Evolutionary conservation across 2,113 vertebrate species (phyloP).

Genomic region (Melanostigma gelatinosum): DNA sequence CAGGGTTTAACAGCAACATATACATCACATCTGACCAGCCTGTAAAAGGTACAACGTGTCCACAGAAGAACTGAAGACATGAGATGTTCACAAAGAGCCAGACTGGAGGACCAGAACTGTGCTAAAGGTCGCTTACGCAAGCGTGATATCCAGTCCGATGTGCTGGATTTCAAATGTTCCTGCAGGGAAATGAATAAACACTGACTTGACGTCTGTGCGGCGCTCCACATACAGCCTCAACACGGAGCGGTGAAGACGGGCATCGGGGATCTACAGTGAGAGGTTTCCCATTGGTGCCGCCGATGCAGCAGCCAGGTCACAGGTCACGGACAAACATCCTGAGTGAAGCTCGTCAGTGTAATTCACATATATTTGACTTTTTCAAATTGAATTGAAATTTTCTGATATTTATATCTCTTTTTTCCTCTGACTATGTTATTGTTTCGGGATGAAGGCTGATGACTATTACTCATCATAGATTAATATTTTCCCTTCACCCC

Average conservation of each 20-base stretch:
- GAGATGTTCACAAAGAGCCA: slow-evolving; percentile 7
- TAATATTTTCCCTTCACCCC: neutral
- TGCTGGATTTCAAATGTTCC: slow-evolving; percentile 21
- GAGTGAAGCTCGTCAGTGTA: neutral
- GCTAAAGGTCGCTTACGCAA: slow-evolving; percentile 28
- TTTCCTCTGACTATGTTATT: no score
- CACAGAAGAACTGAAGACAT: neutral
- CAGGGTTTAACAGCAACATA: no score
- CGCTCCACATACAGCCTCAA: slow-evolving; percentile 6
- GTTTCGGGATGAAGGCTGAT: no score
- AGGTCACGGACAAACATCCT: neutral
- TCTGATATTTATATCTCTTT: no score
- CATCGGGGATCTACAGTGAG: neutral
- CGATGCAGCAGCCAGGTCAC: neutral
- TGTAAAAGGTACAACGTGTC: neutral
- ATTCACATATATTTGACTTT: neutral
- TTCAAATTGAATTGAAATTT: neutral
- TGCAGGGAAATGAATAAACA: slow-evolving; percentile 20
- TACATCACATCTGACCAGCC: neutral
- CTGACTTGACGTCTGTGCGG: neutral
- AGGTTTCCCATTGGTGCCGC: neutral
- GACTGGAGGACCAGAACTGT: neutral
- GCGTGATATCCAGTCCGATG: slow-evolving; percentile 11
- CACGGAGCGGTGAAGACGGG: neutral
- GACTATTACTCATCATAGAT: neutral